Evolutionary conservation across 2,797 vertebrate species (phyloP).

Genomic region (Lepidocolaptes lacrymiger): DNA sequence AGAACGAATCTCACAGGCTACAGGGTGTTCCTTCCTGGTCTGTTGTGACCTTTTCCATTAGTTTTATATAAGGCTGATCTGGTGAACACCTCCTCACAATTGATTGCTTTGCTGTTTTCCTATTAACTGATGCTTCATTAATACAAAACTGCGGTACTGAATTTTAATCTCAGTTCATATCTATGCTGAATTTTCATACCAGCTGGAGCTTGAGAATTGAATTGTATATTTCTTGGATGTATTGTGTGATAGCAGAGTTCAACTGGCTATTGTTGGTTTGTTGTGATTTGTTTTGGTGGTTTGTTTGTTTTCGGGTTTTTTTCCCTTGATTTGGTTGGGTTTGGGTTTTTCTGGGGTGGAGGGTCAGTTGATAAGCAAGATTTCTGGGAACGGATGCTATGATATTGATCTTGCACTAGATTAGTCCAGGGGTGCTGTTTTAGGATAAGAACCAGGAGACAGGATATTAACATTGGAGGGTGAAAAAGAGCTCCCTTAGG

Average conservation of each 20-base stretch:
- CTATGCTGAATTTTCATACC: not conserved
- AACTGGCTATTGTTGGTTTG: not conserved
- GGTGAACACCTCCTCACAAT: not conserved
- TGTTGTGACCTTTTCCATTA: not conserved
- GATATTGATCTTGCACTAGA: not conserved
- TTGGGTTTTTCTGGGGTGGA: fast-evolving
- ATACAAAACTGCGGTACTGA: not conserved
- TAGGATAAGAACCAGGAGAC: not conserved
- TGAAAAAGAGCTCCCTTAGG: not conserved
- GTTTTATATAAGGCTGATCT: not conserved
- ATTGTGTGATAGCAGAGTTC: not conserved
- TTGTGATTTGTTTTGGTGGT: not conserved
- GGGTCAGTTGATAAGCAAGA: not conserved
- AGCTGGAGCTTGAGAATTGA: not conserved
- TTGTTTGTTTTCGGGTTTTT: not conserved
- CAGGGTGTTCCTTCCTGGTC: not conserved
- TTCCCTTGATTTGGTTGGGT: not conserved
- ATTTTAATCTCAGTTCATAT: not conserved
- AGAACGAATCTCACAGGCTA: not conserved
- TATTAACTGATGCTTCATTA: not conserved
- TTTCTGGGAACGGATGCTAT: not conserved
- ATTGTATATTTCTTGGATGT: not conserved
- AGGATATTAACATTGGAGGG: not conserved
- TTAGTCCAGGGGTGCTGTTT: not conserved
- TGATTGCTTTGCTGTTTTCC: not conserved